A percentile compares a stretch with the other conserved stretches of the same genome.
Evolutionary conservation across 1,140 invertebrate genomes (phyloP).

Genomic region (Phymastichus coffea): DNA sequence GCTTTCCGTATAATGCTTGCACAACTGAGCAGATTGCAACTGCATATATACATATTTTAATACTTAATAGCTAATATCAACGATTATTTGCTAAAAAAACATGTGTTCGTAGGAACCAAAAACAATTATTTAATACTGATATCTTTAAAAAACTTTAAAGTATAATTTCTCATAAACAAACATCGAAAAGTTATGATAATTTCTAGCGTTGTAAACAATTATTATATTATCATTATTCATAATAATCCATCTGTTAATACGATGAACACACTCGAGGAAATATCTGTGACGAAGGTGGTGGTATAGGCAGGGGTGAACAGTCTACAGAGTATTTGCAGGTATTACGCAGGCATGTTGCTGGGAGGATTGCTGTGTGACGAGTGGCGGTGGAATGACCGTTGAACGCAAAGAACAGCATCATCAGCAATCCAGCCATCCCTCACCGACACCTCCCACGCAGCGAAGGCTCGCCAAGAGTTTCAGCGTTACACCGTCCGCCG

Average conservation of each 20-base stretch:
- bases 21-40: not conserved
- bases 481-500: constrained; percentile 73
- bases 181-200: too few species aligned
- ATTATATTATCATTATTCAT: too few species aligned
- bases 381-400: constrained; percentile 40
- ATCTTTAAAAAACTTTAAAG: too few species aligned
- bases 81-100: too few species aligned
- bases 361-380: constrained; percentile 55
- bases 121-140: too few species aligned
- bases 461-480: constrained; percentile 85
- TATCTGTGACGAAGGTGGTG: constrained; percentile 38
- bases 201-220: too few species aligned
- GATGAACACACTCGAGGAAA: too few species aligned
- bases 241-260: too few species aligned
- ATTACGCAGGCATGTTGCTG: constrained; percentile 55
- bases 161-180: too few species aligned
- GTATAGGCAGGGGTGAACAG: constrained; percentile 40
- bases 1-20: not conserved
- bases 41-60: not conserved
- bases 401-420: constrained; percentile 48
- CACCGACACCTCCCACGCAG: constrained; percentile 77
- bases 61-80: not conserved
- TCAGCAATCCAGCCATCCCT: constrained; percentile 62
- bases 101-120: not conserved
- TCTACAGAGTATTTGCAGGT: constrained; percentile 53